Evolutionary conservation across 2,113 vertebrate genomes (phyloP), one percentile per base, ranked within the genome.

Genomic region (Saguinus midas): DNA sequence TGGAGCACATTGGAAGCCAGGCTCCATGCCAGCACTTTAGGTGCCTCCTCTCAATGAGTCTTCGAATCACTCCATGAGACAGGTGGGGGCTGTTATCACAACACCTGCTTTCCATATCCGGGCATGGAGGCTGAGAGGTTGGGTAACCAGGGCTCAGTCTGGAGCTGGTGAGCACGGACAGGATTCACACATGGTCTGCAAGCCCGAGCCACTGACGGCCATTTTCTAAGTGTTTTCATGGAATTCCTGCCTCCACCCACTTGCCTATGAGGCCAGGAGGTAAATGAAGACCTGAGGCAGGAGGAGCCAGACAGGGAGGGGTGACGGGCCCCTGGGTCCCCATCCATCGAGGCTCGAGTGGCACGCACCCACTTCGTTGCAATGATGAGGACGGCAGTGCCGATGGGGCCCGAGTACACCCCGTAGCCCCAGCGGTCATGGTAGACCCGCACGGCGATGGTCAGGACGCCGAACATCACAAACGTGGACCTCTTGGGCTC

Each of bases 361-460:
- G 76, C 18, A 98, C 98, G 2, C 96, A 99, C 99, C 99, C 99
- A 99, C 98, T 99, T 99, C 25, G 99, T 98, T 0, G 99, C 98
- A 83, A 99, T 99, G 97, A 99, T 98, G 96, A 99, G 99, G 68
- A 99, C 98, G 0, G 99, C 99, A 0, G 99, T 99, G 20, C 99
- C 99, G 0, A 99, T 99, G 17, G 99, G 99, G 50, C 99, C 99
- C 0, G 99, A 99, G 98, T 99, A 99, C 94, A 99, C 99, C 0
- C 99, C 99, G 0, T 99, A 99, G 86, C 99, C 99, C 98, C 98
- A 98, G 93, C 99, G 99, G 95, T 99, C 99, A 0, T 99, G 99
- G 98, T 99, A 99, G 98, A 99, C 99, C 96, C 99, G 98, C 88
- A 99, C 99, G 0, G 99, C 99, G 0, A 99, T 99, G 91, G 99